A percentile compares a stretch with the other conserved stretches of the same genome.
These are phyloP conservation scores for Cantharis rustica DNA, from an alignment of 2,888 invertebrate genomes.

Conservation along the genomic window DNA sequence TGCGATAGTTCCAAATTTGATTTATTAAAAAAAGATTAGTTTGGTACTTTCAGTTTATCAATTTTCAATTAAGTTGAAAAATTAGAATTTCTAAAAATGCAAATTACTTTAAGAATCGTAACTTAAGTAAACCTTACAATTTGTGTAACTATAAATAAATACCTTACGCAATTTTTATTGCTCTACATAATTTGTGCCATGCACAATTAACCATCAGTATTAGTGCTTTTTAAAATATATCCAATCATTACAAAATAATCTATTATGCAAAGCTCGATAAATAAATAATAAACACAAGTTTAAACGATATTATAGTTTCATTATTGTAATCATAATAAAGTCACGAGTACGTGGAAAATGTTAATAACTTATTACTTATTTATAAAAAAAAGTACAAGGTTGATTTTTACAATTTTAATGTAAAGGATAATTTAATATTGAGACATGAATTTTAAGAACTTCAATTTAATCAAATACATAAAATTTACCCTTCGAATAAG, in stretches of 20 bases:
- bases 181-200: neutral
- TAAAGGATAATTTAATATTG: neutral
- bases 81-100: neutral
- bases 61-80: neutral
- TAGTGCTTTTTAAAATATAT: neutral
- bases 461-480: neutral
- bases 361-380: neutral
- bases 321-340: too few species aligned
- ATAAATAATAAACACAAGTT: neutral
- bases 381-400: neutral
- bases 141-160: neutral
- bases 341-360: too few species aligned
- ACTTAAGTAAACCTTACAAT: neutral
- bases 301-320: neutral
- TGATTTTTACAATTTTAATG: neutral
- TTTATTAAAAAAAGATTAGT: neutral
- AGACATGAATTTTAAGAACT: neutral
- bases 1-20: neutral
- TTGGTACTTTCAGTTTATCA: neutral
- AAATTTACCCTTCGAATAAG: neutral
- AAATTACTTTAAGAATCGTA: neutral
- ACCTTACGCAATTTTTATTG: neutral
- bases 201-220: neutral
- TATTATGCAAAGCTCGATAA: neutral
- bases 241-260: neutral